A percentile compares a stretch with the other conserved stretches of the same genome.
phyloP scores from a whole-genome alignment of 1,140 invertebrate genomes.

The Drosophila trapezifrons region DNA sequence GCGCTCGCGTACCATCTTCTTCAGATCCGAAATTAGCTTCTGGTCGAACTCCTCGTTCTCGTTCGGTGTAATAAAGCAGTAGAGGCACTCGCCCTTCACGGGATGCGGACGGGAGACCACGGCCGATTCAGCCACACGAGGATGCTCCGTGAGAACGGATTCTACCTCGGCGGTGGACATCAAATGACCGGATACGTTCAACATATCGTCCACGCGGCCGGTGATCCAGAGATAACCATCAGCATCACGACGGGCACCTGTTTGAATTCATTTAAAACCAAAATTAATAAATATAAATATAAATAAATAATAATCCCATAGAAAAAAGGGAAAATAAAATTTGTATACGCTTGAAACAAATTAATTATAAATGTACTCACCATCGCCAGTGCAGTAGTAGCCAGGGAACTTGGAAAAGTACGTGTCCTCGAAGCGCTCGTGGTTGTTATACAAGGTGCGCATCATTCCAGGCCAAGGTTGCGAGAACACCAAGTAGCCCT shows the following conservation, averaged over 20 bases:
- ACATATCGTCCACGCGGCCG: constrained; percentile 98
- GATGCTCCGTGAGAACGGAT: constrained; percentile 93
- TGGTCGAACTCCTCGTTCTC: constrained; percentile 89
- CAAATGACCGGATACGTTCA: constrained; percentile 98
- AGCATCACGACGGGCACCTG: constrained; percentile 91
- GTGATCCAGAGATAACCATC: constrained; percentile 99
- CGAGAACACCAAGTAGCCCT: constrained; percentile 97
- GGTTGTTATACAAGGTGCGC: constrained; percentile 96
- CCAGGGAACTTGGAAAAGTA: constrained; percentile 98
- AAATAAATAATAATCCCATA: too few species aligned
- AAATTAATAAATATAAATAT: background rate
- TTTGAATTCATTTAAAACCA: background rate
- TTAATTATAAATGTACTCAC: constrained; percentile 86
- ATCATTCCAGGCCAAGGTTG: constrained; percentile 99
- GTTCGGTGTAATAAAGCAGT: constrained; percentile 97
- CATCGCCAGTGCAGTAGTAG: constrained; percentile 98
- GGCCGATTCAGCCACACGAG: constrained; percentile 94
- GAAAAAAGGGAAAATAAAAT: background rate
- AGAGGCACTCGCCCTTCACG: constrained; percentile 98
- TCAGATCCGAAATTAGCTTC: constrained; percentile 90
- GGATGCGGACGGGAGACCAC: constrained; percentile 96
- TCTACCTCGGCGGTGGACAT: constrained; percentile 98
- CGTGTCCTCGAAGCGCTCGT: constrained; percentile 95
- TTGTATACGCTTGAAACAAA: background rate
- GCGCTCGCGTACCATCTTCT: constrained; percentile 93